These are phyloP conservation scores for Corythaeola cristata DNA, from an alignment of 2,113 vertebrate genomes.

Conservation along the genomic window DNA sequence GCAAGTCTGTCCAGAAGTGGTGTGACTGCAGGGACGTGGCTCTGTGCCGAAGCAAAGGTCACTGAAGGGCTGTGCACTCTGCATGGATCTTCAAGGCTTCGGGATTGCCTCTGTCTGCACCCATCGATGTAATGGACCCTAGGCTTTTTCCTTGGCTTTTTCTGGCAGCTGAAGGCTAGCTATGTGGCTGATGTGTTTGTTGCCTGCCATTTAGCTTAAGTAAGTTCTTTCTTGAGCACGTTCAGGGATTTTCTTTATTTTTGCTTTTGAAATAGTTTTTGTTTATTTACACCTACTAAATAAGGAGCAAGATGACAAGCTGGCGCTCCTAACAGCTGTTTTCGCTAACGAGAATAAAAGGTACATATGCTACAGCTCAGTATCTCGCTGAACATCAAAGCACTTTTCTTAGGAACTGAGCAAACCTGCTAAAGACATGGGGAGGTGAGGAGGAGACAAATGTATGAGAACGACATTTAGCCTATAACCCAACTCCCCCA, in stretches of 20 bases:
- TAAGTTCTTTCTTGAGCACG: neutral
- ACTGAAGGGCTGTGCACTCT: neutral
- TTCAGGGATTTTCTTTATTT: slow-evolving; percentile 22
- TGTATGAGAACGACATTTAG: neutral
- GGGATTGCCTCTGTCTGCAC: neutral
- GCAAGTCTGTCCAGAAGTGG: neutral
- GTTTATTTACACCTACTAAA: slow-evolving; percentile 33
- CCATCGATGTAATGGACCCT: neutral
- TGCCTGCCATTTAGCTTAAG: neutral
- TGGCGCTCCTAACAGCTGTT: slow-evolving; percentile 57
- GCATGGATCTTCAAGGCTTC: neutral
- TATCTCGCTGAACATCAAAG: slow-evolving; percentile 56
- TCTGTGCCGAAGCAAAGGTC: neutral
- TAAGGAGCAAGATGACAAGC: slow-evolving; percentile 46
- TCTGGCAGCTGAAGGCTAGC: neutral
- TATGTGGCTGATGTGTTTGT: neutral
- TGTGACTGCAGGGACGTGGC: neutral
- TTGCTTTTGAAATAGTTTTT: slow-evolving; percentile 31
- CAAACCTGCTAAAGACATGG: slow-evolving; percentile 1
- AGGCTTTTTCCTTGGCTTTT: neutral
- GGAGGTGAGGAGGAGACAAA: slow-evolving; percentile 1
- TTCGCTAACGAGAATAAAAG: slow-evolving; percentile 52
- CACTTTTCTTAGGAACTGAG: neutral
- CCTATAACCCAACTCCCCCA: neutral
- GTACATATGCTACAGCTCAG: slow-evolving; percentile 61